Conservation (phyloP, 2,797 vertebrate species). For the Sebastes baramenuke region DNA sequence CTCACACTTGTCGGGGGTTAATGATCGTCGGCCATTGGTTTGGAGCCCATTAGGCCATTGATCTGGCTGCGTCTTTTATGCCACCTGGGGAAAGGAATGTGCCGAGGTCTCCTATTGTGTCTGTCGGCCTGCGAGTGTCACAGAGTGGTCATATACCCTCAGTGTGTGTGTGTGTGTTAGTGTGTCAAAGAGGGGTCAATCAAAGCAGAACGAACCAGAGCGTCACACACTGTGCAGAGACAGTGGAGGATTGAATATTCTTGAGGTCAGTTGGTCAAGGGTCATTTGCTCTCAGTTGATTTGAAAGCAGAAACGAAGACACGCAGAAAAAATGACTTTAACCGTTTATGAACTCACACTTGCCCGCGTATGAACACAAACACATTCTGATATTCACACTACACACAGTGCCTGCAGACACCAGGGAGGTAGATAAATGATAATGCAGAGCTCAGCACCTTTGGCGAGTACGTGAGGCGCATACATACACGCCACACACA, state of each 20-base stretch:
- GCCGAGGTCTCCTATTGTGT: constrained; percentile 57
- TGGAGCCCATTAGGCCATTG: constrained; percentile 67
- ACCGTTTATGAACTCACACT: background rate
- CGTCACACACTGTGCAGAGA: constrained; percentile 50
- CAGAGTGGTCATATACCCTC: constrained; percentile 49
- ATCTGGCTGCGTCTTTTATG: constrained; percentile 65
- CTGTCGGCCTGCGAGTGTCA: constrained; percentile 60
- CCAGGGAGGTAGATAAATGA: constrained; percentile 17
- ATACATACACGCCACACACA: constrained; percentile 44
- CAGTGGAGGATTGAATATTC: constrained; percentile 42
- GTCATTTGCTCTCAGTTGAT: constrained; percentile 22
- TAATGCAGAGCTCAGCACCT: constrained; percentile 59
- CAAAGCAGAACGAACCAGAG: constrained; percentile 36
- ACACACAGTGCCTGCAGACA: background rate
- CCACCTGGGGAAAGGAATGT: constrained; percentile 78
- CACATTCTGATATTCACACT: background rate
- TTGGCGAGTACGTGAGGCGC: constrained; percentile 45
- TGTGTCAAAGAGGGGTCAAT: constrained; percentile 64
- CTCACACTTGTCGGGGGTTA: constrained; percentile 64
- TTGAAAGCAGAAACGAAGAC: background rate
- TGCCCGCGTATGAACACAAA: background rate
- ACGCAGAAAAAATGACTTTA: background rate
- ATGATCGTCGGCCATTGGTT: constrained; percentile 62
- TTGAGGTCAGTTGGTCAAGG: constrained; percentile 55
- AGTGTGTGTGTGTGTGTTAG: constrained; percentile 32